These are phyloP conservation scores for Hippocampus zosterae DNA, from an alignment of 2,113 vertebrate species.

Conservation along the genomic window DNA sequence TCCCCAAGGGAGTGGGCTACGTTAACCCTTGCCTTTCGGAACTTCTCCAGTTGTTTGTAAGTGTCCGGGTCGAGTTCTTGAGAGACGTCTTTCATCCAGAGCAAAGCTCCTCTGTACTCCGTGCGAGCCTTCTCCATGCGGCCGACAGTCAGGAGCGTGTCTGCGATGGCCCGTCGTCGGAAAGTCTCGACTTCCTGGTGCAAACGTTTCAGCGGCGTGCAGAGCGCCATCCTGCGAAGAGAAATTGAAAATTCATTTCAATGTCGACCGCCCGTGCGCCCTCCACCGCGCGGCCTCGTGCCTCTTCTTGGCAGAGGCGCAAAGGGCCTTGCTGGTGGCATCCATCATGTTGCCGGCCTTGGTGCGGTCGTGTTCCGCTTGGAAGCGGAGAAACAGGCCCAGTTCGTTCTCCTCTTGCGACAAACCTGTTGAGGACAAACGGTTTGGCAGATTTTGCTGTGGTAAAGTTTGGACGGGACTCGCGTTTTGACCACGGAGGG, in stretches of 20 bases:
- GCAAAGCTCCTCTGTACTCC: conserved; percentile 76
- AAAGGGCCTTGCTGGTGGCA: conserved; percentile 79
- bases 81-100: conserved; percentile 83
- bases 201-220: conserved; percentile 74
- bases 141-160: conserved; percentile 77
- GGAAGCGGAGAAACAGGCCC: conserved; percentile 77
- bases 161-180: conserved; percentile 75
- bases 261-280: not conserved
- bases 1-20: not conserved
- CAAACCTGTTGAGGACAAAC: conserved; percentile 42
- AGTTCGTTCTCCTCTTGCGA: conserved; percentile 84
- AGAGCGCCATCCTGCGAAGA: conserved; percentile 69
- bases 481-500: not conserved
- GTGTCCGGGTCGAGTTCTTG: conserved; percentile 83
- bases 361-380: conserved; percentile 74
- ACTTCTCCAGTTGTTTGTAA: conserved; percentile 83
- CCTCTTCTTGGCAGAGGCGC: conserved; percentile 78
- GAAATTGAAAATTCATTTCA: not conserved
- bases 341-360: conserved; percentile 81
- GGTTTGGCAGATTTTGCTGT: not conserved
- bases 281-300: not conserved
- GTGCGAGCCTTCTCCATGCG: conserved; percentile 80
- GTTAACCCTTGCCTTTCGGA: conserved; percentile 71
- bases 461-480: not conserved
- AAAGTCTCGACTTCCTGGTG: conserved; percentile 82